Evolutionary conservation across 2,888 invertebrate genomes (phyloP).

Genomic region (Dryobotodes eremita): DNA sequence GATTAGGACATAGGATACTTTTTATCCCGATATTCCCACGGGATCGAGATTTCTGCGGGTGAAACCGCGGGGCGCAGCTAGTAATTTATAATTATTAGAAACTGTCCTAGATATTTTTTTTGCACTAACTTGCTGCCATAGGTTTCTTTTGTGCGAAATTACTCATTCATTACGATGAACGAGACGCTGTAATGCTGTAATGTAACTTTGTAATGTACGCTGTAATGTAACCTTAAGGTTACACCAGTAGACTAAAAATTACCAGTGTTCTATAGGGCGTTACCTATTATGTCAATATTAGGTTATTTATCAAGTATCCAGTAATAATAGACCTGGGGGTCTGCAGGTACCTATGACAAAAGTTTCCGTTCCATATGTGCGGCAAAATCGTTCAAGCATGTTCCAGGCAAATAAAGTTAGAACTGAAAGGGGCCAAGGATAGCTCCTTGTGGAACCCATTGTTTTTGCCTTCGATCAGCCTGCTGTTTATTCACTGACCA

Average conservation of each 20-base stretch:
- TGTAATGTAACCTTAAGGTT: not conserved
- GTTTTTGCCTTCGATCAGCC: not conserved
- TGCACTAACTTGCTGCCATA: not conserved
- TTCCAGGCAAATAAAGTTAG: not conserved
- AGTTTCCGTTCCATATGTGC: not conserved
- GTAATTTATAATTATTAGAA: no score
- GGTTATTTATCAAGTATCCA: not conserved
- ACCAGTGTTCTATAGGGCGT: slow-evolving; percentile 31
- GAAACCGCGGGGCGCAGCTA: no score
- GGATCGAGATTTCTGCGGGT: no score
- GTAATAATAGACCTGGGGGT: not conserved
- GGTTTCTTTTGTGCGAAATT: no score
- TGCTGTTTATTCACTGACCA: not conserved
- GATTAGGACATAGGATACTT: no score
- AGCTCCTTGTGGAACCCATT: not conserved
- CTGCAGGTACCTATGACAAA: not conserved
- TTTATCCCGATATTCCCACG: no score
- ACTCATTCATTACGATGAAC: no score
- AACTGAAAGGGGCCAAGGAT: not conserved
- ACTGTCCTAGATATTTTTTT: not conserved
- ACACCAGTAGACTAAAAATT: no score
- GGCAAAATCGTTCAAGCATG: not conserved
- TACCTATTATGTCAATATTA: not conserved
- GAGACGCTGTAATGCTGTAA: no score
- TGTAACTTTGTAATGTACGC: no score